Evolutionary conservation across 2,113 vertebrate genomes (phyloP), one percentile per base, ranked within the genome.

Genomic region (Bombycilla garrulus): DNA sequence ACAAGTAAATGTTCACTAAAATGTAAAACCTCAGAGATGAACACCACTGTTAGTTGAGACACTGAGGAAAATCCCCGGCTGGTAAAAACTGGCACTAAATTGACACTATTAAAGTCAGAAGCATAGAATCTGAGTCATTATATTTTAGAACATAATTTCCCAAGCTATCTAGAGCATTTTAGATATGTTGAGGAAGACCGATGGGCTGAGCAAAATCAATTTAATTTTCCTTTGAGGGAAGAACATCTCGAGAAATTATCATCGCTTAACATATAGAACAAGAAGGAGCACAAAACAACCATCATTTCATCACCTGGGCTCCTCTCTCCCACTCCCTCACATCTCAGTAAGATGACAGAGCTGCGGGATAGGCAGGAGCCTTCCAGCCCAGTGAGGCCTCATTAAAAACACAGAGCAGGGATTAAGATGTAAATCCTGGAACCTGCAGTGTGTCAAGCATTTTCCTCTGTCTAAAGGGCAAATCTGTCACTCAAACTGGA

Each of bases 341-440:
- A 3, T 70, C 88, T 94, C 82, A 28, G 2, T 19, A 78, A 83
- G 28, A 53, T 38, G 88, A 86, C 79, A 81, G 86, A 82, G 25
- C 73, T 64, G 74, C 0, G 0, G 60, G 36, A 40, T 7, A 67
- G 88, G 71, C 85, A 92, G 76, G 58, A 92, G 58, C 60, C 45
- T 88, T 74, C 60, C 79, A 83, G 77, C 85, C 72, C 80, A 51
- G 35, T 5, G 72, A 86, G 76, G 76, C 58, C 87, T 96, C 94
- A 88, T 95, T 93, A 95, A 90, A 95, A 95, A 38, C 47, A 23
- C 51, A 67, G 85, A 81, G 65, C 0, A 0, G 95, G 65, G 85
- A 96, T 96, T 86, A 95, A 95, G 90, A 90, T 81, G 79, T 92
- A 96, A 96, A 93, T 96, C 92, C 79, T 81, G 50, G 61, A 81